phyloP scores from a whole-genome alignment of 2,113 vertebrate species.

The Colius striatus region DNA sequence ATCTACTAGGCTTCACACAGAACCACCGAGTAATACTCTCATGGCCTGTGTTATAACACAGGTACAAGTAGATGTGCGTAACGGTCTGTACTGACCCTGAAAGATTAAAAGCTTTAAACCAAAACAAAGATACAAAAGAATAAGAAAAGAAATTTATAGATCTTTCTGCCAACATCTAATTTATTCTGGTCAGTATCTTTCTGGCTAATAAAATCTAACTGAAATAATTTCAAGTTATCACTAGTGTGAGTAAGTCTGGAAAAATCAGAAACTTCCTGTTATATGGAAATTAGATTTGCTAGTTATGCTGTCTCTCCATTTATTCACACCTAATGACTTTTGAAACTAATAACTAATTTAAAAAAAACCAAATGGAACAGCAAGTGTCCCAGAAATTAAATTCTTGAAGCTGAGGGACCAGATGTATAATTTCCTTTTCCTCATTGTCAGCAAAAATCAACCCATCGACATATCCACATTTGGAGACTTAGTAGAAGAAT shows the following conservation, averaged over 20 bases:
- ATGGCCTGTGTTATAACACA: neutral
- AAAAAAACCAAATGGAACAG: constrained; percentile 22
- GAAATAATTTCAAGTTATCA: neutral
- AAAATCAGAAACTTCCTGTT: neutral
- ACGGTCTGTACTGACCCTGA: neutral
- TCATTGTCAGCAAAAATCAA: neutral
- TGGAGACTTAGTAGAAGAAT: neutral
- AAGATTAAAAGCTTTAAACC: neutral
- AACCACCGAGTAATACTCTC: neutral
- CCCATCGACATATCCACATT: neutral
- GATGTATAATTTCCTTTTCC: neutral
- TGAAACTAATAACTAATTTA: constrained; percentile 3
- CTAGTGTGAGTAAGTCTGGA: neutral
- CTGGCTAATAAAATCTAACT: neutral
- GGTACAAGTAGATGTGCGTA: neutral
- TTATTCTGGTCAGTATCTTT: neutral
- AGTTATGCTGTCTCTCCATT: neutral
- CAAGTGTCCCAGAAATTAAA: neutral
- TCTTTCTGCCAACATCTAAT: neutral
- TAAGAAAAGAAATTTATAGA: neutral
- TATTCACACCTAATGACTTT: neutral
- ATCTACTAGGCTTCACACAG: neutral
- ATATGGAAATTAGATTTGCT: constrained; percentile 3
- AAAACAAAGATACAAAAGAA: neutral
- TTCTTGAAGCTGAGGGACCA: neutral